Percentiles rank a stretch among this genome's conserved stretches.
phyloP scores from a whole-genome alignment of 2,888 invertebrate species.

The Meganola albula region DNA sequence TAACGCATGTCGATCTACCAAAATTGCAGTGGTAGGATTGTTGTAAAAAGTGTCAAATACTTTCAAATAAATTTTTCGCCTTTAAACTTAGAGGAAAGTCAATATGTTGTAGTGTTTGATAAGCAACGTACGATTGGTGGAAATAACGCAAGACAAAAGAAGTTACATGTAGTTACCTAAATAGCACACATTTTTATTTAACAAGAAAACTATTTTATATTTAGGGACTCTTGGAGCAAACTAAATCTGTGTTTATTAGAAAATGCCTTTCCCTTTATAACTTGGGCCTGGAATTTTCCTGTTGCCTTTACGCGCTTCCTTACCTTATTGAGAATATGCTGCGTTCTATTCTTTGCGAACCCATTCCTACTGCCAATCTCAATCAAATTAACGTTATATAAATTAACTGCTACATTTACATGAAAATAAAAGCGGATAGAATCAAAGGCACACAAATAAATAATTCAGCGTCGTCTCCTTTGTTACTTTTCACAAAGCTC shows the following conservation, averaged over 20 bases:
- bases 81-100: no score
- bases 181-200: no score
- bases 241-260: conserved; percentile 47
- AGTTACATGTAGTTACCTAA: no score
- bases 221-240: conserved; percentile 12
- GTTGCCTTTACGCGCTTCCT: conserved; percentile 37
- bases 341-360: conserved; percentile 16
- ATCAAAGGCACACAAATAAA: conserved; percentile 30
- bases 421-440: conserved; percentile 20
- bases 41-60: no score
- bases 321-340: conserved; percentile 31
- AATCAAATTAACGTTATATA: conserved; percentile 44
- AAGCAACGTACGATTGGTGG: no score
- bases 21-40: no score
- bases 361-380: no score
- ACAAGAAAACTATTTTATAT: conserved; percentile 12
- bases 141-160: no score
- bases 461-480: conserved; percentile 35
- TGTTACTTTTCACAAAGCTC: conserved; percentile 40
- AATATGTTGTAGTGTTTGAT: no score
- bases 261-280: conserved; percentile 51
- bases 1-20: no score
- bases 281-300: conserved; percentile 46
- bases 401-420: conserved; percentile 35
- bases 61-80: no score